Conservation (phyloP, 2,113 vertebrate species). For the Sigmodon hispidus region DNA sequence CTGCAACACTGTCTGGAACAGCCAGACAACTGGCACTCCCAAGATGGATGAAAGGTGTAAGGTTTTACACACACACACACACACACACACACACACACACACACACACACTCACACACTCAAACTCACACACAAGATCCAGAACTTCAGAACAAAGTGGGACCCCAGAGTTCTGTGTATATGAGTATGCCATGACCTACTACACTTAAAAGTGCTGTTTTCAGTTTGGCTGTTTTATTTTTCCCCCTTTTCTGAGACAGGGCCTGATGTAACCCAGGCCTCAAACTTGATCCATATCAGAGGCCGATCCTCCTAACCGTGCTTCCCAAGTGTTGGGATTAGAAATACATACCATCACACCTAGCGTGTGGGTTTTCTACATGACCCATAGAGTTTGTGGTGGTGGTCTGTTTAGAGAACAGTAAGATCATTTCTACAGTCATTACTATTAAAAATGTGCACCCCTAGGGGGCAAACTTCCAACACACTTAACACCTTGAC, state of each 20-base stretch:
- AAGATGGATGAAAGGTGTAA: not conserved
- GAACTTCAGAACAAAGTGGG: constrained; percentile 62
- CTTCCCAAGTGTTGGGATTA: not conserved
- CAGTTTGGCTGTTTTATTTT: not conserved
- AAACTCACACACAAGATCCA: too few relatives aligned
- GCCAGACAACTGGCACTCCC: not conserved
- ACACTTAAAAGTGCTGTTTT: not conserved
- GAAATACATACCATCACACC: not conserved
- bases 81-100: not conserved
- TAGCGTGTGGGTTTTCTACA: not conserved
- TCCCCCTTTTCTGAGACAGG: not conserved
- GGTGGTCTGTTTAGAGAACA: not conserved
- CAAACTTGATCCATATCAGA: too few relatives aligned
- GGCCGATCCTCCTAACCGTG: not conserved
- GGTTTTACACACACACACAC: not conserved
- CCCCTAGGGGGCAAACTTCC: not conserved
- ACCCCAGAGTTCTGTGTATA: constrained; percentile 51
- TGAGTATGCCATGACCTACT: not conserved
- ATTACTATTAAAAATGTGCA: not conserved
- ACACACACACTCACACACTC: not conserved
- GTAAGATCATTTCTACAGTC: too few relatives aligned
- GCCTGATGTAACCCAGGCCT: not conserved
- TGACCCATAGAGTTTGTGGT: not conserved
- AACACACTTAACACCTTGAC: not conserved
- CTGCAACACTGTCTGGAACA: rapidly evolving